These are phyloP conservation scores for Vombatus ursinus DNA, from an alignment of 2,113 vertebrate species.

Conservation along the genomic window DNA sequence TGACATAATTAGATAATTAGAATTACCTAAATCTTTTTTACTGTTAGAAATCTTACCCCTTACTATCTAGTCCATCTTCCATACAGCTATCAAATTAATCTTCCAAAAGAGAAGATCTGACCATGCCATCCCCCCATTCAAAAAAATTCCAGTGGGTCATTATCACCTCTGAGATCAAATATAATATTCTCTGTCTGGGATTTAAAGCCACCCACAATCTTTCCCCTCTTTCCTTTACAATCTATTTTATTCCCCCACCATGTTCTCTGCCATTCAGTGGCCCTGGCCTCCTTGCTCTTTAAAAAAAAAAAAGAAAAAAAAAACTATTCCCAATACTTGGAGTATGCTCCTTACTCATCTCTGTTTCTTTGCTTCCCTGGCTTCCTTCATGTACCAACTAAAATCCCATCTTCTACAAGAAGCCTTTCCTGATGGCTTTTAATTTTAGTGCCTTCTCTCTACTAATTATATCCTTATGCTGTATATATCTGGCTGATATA, in stretches of 20 bases:
- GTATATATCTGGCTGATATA: too few relatives aligned
- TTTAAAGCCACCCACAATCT: not conserved
- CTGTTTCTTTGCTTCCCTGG: not conserved
- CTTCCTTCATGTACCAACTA: not conserved
- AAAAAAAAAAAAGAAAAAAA: not conserved
- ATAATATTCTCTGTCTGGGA: not conserved
- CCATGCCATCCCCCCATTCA: not conserved
- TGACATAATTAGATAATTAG: too few relatives aligned
- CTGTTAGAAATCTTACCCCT: too few relatives aligned
- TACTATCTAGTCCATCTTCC: not conserved
- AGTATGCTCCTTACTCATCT: not conserved
- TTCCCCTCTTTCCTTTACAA: not conserved
- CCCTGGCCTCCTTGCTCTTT: not conserved
- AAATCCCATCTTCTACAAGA: not conserved
- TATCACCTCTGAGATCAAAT: not conserved
- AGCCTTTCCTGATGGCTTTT: not conserved
- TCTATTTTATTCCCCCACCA: not conserved
- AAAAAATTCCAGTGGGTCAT: not conserved
- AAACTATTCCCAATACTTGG: not conserved
- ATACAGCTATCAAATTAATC: not conserved
- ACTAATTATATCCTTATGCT: too few relatives aligned
- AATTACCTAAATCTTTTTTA: too few relatives aligned
- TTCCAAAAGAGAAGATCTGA: not conserved
- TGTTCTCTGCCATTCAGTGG: not conserved
- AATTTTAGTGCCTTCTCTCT: too few relatives aligned